Evolutionary conservation across 2,797 vertebrate species (phyloP), one percentile per base, ranked within the genome.

Genomic region (Gymnothorax reevesii): DNA sequence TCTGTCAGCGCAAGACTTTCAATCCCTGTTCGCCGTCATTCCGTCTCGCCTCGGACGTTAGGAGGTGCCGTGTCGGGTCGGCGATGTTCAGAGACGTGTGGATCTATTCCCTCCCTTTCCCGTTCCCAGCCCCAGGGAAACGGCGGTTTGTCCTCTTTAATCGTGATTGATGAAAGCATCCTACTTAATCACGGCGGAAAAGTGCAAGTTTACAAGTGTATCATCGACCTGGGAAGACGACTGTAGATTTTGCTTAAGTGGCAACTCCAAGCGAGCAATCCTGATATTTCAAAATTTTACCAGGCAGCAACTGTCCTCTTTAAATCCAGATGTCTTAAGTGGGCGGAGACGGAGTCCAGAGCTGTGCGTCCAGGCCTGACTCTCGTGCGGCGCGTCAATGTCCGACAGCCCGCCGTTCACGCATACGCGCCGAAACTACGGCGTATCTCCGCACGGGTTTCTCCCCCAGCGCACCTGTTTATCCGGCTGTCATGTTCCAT

Each of bases 401-500:
- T 33, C 71, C 71, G 27, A 2, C 71, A 3, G 71, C 1, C 71
- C 2, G 33, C 27, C 12, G 13, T 33, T 2, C 2, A 42, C 57
- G 57, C 17, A 13, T 8, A 73, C 52, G 57, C 27, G 59, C 33
- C 13, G 25, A 27, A 22, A 49, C 22, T 52, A 55, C 7, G 66
- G 10, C 4, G 6, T 27, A 7, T 13, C 33, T 17, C 17, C 15
- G 66, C 27, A 27, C 17, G 33, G 33, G 64, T 33, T 25, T 55
- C 17, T 55, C 86, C 82, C 86, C 71, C 88, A 17, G 83, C 82
- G 87, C 89, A 93, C 91, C 92, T 93, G 88, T 84, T 89, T 86
- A 84, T 85, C 71, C 55, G 77, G 57, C 84, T 88, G 92, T 89
- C 93, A 91, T 87, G 88, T 89, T 91, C 79, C 89, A 90, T 91